A percentile compares a stretch with the other conserved stretches of the same genome.
Evolutionary conservation across 2,113 vertebrate species (phyloP).

Genomic region (Cichladusa arquata): DNA sequence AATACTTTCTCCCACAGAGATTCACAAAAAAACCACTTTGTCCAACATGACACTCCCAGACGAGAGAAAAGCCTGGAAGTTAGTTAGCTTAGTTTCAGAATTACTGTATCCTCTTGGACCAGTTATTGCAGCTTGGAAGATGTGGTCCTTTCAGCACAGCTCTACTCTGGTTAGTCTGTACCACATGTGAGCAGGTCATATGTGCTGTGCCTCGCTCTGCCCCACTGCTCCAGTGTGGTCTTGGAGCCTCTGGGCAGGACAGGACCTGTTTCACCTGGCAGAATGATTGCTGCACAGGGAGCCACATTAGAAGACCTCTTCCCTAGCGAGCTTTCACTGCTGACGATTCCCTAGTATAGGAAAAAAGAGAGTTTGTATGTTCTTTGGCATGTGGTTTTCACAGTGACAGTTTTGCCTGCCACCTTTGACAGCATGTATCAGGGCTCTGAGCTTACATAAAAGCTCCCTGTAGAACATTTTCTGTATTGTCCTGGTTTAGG

Average conservation of each 20-base stretch:
- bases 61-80: not conserved
- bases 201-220: not conserved
- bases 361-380: not conserved
- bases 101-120: not conserved
- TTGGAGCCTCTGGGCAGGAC: not conserved
- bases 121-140: not conserved
- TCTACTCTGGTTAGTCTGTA: not conserved
- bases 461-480: not conserved
- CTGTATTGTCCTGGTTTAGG: not conserved
- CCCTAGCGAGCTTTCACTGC: fast-evolving
- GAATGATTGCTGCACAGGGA: not conserved
- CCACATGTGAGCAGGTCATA: fast-evolving
- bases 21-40: fast-evolving
- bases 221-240: fast-evolving
- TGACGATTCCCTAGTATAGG: not conserved
- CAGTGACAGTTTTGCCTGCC: not conserved
- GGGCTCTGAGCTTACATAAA: not conserved
- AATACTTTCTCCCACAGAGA: not conserved
- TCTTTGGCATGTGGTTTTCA: not conserved
- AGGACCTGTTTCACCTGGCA: not conserved
- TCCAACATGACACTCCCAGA: fast-evolving
- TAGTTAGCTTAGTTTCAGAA: not conserved
- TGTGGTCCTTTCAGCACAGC: not conserved
- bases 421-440: not conserved
- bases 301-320: not conserved